phyloP scores from a whole-genome alignment of 2,888 invertebrate genomes.

The Harpalus rubripes region DNA sequence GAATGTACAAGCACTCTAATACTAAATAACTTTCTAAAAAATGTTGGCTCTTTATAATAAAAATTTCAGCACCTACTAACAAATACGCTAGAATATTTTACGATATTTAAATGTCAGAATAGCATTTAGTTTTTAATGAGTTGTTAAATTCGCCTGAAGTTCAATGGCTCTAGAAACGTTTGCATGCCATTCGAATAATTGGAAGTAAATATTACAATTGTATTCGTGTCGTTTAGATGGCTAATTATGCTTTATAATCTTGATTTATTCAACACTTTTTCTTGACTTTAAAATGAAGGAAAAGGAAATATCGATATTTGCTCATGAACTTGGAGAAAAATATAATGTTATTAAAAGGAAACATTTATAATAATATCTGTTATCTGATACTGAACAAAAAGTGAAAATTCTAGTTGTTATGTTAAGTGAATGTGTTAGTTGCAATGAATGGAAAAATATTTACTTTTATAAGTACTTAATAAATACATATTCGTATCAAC shows the following conservation, averaged over 20 bases:
- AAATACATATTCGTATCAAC: too few relatives aligned
- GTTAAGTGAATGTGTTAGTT: background rate
- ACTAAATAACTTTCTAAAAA: constrained; percentile 24
- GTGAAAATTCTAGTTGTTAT: background rate
- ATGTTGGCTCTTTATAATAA: constrained; percentile 6
- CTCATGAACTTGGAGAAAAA: constrained; percentile 8
- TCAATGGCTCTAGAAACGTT: constrained; percentile 27
- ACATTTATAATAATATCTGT: constrained; percentile 7
- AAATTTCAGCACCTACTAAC: constrained; percentile 1
- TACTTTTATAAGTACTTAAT: background rate
- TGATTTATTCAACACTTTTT: constrained; percentile 35
- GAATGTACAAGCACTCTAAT: constrained; percentile 17
- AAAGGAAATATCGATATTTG: background rate
- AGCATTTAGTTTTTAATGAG: background rate
- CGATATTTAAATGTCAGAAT: background rate
- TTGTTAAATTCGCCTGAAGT: constrained; percentile 21
- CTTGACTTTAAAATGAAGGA: background rate
- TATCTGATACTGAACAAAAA: background rate
- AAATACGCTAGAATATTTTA: background rate
- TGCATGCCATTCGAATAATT: constrained; percentile 22
- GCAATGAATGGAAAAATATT: background rate
- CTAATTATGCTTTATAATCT: constrained; percentile 36
- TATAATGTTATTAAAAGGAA: background rate
- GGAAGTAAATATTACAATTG: constrained; percentile 5
- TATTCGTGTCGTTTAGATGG: background rate